These are phyloP conservation scores for Ectemnius lituratus DNA, from an alignment of 2,888 invertebrate genomes.

Conservation along the genomic window DNA sequence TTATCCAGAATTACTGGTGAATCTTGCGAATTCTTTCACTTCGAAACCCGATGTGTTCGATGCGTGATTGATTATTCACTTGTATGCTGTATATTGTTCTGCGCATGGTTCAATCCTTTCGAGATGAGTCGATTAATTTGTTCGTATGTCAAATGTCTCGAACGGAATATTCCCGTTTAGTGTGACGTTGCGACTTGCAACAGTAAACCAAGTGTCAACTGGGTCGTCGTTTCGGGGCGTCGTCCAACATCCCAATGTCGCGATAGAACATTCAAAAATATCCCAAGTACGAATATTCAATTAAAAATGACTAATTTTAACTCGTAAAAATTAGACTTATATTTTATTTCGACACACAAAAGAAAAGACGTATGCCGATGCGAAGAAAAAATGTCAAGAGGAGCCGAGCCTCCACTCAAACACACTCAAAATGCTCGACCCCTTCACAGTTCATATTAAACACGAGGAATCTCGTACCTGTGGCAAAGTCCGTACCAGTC, in stretches of 20 bases:
- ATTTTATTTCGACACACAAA: too few relatives aligned
- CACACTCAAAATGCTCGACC: neutral
- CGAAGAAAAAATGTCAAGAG: neutral
- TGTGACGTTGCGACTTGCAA: too few relatives aligned
- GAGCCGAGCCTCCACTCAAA: neutral
- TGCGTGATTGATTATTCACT: neutral
- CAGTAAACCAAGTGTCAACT: too few relatives aligned
- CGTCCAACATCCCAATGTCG: too few relatives aligned
- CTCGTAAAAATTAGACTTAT: too few relatives aligned
- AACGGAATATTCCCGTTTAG: neutral
- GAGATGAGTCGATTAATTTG: neutral
- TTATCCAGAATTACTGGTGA: constrained; percentile 82
- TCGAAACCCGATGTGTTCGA: constrained; percentile 20
- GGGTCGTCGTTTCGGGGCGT: too few relatives aligned
- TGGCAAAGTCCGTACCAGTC: neutral
- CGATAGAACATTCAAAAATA: too few relatives aligned
- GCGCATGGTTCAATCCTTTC: neutral
- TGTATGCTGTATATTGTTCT: neutral
- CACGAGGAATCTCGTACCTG: neutral
- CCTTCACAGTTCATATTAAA: neutral
- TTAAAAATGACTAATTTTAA: too few relatives aligned
- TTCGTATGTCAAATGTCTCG: constrained; percentile 3
- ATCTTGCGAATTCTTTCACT: constrained; percentile 74
- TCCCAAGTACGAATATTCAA: too few relatives aligned
- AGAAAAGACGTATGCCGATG: neutral